Base-by-base conservation (phyloP, 2,888 invertebrate genomes). In the Macrostomum cliftonense region DNA sequence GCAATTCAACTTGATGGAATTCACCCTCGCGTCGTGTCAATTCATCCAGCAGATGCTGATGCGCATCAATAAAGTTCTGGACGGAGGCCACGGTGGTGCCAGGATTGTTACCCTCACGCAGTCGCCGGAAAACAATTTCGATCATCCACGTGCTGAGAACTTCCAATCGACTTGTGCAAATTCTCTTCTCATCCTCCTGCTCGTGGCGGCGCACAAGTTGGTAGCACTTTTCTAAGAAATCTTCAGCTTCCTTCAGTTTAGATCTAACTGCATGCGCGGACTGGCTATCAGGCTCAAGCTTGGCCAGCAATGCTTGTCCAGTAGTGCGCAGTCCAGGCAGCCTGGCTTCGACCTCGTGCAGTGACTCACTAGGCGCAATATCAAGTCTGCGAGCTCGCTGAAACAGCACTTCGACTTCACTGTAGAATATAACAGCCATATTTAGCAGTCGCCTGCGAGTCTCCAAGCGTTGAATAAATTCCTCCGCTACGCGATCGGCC, bases 61-160 rank as follows among this genome's bases (percentile, higher is more conserved):
- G 83, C 56, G 79, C 72, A 59, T 79, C 75, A 53, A 81, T 73
- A 65, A 83, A 83, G 63, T 81, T 80, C 59, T 77, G 76, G 42
- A 81, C 79, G 53, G 60, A 61, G 52, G 59, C 58, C 55, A 67
- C 60, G 57, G 59, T 63, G 19, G 57, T 58, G n/a, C 83, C 83
- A 78, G 83, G 79, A 59, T 81, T 78, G 53, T 77, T 76, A 60
- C 81, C 75, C 60, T 82, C 80, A 0, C 79, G 80, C 28, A 80
- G 78, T 48, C 78, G 78, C 21, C 77, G 37, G n/a, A 46, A 21
- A 12, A 46, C 38, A 14, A 46, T 42, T 37, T 46, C 46, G 14
- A 42, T 75, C 47, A 83, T 63, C 83, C 83, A 84, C n/a, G 76
- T 76, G 53, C 79, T 75, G 37, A 83, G 48, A 37, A 52, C 19